Base-by-base conservation (phyloP, 2,888 invertebrate species). In the Parelbella ahira region DNA sequence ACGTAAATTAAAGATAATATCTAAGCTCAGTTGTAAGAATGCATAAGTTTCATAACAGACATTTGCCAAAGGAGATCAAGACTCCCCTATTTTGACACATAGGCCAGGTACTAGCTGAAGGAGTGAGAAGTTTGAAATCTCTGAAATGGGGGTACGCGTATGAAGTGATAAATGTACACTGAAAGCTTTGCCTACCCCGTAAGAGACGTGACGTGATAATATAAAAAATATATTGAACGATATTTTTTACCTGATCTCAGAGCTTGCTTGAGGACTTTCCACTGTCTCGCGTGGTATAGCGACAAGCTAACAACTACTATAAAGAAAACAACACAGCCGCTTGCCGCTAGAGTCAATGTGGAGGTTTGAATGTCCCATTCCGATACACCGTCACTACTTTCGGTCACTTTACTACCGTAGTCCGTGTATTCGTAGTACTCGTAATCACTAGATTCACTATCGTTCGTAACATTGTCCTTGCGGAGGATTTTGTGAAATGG, bases 271-370 rank as follows among this genome's bases (percentile, higher is more conserved):
- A 94, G 90, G 64, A 91, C 89, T 70, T 91, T 90, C 94, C 94
- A 94, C 72, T 94, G 94, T 63, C 91, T 90, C 57, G 93, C 92
- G 68, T 94, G 94, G 62, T 94, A 91, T 58, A 94, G 79, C 54
- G 93, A 92, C 69, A 94, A 91, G 61, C 91, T 90, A 55, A 93
- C 90, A 67, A 94, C 93, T 52, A 93, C 92, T 58, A 93, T 84
- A 87, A 94, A 94, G 88, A 94, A 94, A 66, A 94, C 87, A 45
- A 94, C 88, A 86, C 94, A 94, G 50, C 93, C 92, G 67, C 92
- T 90, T 20, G 93, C 92, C 32, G 94, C 94, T 53, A 93, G 77
- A 47, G 91, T 90, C 60, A 94, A 87, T 41, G 92, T 92, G 32
- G 91, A 89, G 42, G 92, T 91, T 66, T 94, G 93, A 90, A 93